Evolutionary conservation across 53 echinoderm and acorn worm genomes (phyloP), one percentile per base, ranked within the genome.

Genomic region (Luidia sarsii): DNA sequence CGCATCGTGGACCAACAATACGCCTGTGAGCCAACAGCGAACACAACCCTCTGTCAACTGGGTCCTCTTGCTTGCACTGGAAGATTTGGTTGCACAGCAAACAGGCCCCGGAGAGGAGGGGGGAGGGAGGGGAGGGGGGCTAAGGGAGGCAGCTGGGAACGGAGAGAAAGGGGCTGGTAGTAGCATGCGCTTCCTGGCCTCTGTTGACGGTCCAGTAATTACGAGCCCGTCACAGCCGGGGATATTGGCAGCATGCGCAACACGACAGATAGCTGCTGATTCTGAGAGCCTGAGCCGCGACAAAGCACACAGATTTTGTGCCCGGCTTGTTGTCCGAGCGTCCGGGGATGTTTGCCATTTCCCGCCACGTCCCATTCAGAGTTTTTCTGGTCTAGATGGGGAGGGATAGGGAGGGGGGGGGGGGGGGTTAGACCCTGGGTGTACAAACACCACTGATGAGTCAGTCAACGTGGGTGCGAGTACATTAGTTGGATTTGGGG

Each of bases 21-120:
- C 39, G 61, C 55, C 13, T 33, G 60, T 46, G 77, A 43, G 30
- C 41, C 59, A 77, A 77, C 77, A 77, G 77, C 39, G 61, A 41
- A 61, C 48, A 77, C 77, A 31, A 55, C 48, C 59, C 77, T 60
- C 60, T 77, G 77, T 77, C 77, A 77, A 77, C 45, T 24, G 20
- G 30, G 60, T 46, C 30, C 2, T 11, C 28, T 11, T 43, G 77
- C 46, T 60, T 77, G 61, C 61, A 27, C 46, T 41, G 48, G 41
- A 41, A 60, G 77, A 77, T 77, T 62, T 43, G 33, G 77, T 77
- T 77, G 56, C 77, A 77, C 77, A 43, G 77, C 60, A 77, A 77
- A 77, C 20, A 77, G 16, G 8, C n/a, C n/a, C n/a, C 1, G 36
- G 39, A 68, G 24, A 46, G 46, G 43, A 25, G 48, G 46, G 20